Conservation (phyloP, 2,888 invertebrate species). For the Lasioglossum pauxillum region DNA sequence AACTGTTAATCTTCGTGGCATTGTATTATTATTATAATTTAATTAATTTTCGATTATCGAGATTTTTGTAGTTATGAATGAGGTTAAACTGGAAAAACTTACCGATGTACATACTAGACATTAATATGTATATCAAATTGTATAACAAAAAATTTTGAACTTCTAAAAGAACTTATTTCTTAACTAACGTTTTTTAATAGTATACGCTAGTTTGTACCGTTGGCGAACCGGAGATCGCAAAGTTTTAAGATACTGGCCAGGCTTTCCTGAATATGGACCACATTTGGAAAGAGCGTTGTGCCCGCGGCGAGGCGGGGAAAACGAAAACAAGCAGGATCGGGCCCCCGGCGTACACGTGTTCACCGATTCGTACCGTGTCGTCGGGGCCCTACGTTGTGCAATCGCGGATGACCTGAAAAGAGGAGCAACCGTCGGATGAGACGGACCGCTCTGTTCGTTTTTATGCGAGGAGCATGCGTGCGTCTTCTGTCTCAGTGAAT, state of each 20-base stretch:
- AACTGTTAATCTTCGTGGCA: too few relatives aligned
- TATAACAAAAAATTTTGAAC: too few relatives aligned
- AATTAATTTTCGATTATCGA: too few relatives aligned
- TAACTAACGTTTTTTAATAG: too few relatives aligned
- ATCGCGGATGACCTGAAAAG: constrained; percentile 67
- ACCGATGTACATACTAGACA: too few relatives aligned
- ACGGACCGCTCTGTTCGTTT: constrained; percentile 66
- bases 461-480: constrained; percentile 57
- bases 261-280: neutral
- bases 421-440: constrained; percentile 37
- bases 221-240: neutral
- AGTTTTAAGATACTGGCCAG: neutral
- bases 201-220: neutral
- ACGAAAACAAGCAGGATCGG: constrained; percentile 5
- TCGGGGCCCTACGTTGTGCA: constrained; percentile 51
- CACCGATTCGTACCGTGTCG: constrained; percentile 40
- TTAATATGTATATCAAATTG: too few relatives aligned
- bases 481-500: neutral
- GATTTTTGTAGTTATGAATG: too few relatives aligned
- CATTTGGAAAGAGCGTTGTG: neutral
- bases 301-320: constrained; percentile 14
- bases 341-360: constrained; percentile 24
- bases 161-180: too few relatives aligned
- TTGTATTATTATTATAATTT: too few relatives aligned
- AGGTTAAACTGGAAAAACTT: too few relatives aligned